Evolutionary conservation across 2,113 vertebrate genomes (phyloP), one percentile per base, ranked within the genome.

Genomic region (Mesembrinibis cayennensis): DNA sequence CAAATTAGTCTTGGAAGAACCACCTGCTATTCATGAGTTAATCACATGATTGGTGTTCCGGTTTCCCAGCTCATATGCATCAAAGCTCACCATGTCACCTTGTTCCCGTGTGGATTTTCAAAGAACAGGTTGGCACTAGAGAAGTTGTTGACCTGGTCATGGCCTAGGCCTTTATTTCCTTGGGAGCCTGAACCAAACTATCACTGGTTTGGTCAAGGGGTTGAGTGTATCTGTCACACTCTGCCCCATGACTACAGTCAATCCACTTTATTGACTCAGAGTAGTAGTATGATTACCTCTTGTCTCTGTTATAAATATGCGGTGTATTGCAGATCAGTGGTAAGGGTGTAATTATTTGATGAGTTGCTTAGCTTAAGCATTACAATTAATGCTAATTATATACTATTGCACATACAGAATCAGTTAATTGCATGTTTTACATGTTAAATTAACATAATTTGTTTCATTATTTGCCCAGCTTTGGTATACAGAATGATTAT

Each of bases 11-110:
- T 66, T 83, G 84, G 53, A 77, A 93, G 58, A 89, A 19, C 53
- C 6, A n/a, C 50, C 30, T 71, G 40, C 66, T 92, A 61, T 61
- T 61, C 59, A 26, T 61, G 58, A 25, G n/a, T 38, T 61, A 61
- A 61, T 26, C 0, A 2, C 50, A 36, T 82, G 70, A 10, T 22
- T 4, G 17, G 12, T 89, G 26, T 88, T 94, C 44, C 0, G 2
- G 12, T 82, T 78, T 78, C 44, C 29, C 22, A 47, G 16, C 44
- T 92, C 9, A 50, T 32, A 50, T 1, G 6, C 50, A 74, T 79
- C 56, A 67, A 71, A 82, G 45, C 25, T 82, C 25, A 16, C 49
- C 0, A 0, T 87, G 76, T 94, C 92, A 71, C 36, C 32, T 27
- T 74, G 65, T 71, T 94, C 74, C 63, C 85, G 0, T 29, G 59